Conservation (phyloP, 1,140 invertebrate species). For the Campoletis sonorensis region DNA sequence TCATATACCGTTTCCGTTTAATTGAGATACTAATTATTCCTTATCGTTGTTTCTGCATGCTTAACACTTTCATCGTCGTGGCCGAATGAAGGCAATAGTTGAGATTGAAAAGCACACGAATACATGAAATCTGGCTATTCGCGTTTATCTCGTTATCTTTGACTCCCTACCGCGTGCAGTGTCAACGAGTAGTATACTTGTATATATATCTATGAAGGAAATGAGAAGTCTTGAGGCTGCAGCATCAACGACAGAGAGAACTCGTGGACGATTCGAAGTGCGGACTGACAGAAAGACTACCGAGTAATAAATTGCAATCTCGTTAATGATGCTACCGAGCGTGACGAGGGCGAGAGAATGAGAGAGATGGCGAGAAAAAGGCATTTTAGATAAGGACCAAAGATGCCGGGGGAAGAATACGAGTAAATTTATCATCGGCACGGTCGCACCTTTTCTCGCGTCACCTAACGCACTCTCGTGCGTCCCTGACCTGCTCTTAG, state of each 20-base stretch:
- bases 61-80: neutral
- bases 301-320: conserved; percentile 73
- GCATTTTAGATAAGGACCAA: no score
- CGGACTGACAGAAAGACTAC: conserved; percentile 65
- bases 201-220: neutral
- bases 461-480: conserved; percentile 22
- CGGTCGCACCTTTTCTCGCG: conserved; percentile 28
- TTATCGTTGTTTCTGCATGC: neutral
- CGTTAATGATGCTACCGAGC: conserved; percentile 71
- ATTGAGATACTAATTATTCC: neutral
- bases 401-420: neutral
- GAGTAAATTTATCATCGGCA: conserved; percentile 41
- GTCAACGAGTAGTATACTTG: neutral
- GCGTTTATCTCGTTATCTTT: neutral
- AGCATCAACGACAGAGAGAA: conserved; percentile 58
- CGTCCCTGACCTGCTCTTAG: conserved; percentile 40
- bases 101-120: neutral
- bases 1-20: neutral
- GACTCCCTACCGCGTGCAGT: neutral
- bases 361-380: conserved; percentile 17
- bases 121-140: neutral
- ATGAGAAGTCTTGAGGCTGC: conserved; percentile 11
- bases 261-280: conserved; percentile 45
- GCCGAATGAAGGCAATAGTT: neutral
- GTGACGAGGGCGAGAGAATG: conserved; percentile 29